A percentile compares a stretch with the other conserved stretches of the same genome.
Evolutionary conservation across 2,797 vertebrate species (phyloP).

Genomic region (Taenioides sp.): DNA sequence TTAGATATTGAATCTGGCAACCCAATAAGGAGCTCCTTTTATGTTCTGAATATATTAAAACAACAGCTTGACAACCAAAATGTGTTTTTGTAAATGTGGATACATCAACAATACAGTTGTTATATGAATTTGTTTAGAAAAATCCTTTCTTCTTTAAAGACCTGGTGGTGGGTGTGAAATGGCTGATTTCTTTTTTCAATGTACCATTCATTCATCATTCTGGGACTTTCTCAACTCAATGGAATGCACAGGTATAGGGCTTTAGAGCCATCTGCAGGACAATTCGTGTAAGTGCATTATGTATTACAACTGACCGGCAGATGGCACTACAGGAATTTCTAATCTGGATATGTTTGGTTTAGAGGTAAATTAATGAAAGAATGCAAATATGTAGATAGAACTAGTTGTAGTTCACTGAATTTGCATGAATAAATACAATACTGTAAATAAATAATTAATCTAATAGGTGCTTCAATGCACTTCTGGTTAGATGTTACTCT

Average conservation of each 20-base stretch:
- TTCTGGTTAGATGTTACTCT: too few species aligned
- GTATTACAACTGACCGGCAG: constrained; percentile 50
- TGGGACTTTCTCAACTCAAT: constrained; percentile 6
- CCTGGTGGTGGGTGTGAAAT: not conserved
- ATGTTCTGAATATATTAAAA: too few species aligned
- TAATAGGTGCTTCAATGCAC: too few species aligned
- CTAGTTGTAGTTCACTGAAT: not conserved
- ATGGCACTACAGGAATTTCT: constrained; percentile 43
- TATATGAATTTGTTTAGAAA: not conserved
- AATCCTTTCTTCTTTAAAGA: not conserved
- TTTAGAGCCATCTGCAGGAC: constrained; percentile 60
- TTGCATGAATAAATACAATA: not conserved
- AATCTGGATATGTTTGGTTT: not conserved
- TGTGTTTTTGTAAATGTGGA: too few species aligned
- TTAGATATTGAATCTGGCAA: too few species aligned
- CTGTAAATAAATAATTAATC: too few species aligned
- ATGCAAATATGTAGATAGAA: not conserved
- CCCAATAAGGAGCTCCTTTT: too few species aligned
- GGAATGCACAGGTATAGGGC: constrained; percentile 17
- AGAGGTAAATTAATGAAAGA: not conserved
- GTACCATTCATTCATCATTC: constrained; percentile 3
- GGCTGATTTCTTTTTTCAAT: not conserved
- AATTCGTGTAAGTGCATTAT: constrained; percentile 1
- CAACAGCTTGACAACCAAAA: too few species aligned
- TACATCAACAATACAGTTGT: too few species aligned